These are phyloP conservation scores for Erpornis zantholeuca DNA, from an alignment of 2,113 vertebrate genomes.

Conservation along the genomic window DNA sequence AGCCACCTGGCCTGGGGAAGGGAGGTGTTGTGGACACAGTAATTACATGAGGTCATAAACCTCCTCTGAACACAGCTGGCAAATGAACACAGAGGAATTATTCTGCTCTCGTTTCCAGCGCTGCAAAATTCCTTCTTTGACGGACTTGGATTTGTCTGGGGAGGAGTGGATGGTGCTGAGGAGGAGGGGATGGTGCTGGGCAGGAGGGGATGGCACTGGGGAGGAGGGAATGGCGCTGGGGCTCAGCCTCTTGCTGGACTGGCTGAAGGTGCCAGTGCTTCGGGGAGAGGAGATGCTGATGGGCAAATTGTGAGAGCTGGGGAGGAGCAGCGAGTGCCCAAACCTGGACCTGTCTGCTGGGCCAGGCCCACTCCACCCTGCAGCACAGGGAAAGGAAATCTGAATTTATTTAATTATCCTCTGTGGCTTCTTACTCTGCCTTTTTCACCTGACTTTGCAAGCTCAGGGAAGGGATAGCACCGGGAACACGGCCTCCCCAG, in stretches of 20 bases:
- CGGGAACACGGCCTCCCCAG: not conserved
- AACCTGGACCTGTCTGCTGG: not conserved
- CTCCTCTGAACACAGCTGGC: not conserved
- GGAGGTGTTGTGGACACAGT: not conserved
- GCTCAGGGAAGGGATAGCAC: not conserved
- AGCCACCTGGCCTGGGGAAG: not conserved
- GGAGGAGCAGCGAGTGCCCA: not conserved
- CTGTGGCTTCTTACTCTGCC: not conserved
- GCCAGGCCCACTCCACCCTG: not conserved
- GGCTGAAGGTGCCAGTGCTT: not conserved
- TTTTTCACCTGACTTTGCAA: not conserved
- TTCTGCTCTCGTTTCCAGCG: not conserved
- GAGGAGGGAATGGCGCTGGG: not conserved
- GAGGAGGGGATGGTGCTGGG: not conserved
- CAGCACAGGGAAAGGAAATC: not conserved
- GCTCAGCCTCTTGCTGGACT: not conserved
- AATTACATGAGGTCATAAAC: constrained; percentile 9
- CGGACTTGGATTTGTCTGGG: not conserved
- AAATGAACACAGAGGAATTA: not conserved
- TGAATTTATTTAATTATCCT: not conserved
- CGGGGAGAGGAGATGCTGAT: fast-evolving
- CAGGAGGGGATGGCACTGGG: not conserved
- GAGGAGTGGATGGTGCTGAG: not conserved
- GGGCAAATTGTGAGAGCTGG: not conserved
- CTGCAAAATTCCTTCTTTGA: not conserved